A percentile compares a stretch with the other conserved stretches of the same genome.
phyloP scores from a whole-genome alignment of 2,113 vertebrate species.

The Columbina picui region DNA sequence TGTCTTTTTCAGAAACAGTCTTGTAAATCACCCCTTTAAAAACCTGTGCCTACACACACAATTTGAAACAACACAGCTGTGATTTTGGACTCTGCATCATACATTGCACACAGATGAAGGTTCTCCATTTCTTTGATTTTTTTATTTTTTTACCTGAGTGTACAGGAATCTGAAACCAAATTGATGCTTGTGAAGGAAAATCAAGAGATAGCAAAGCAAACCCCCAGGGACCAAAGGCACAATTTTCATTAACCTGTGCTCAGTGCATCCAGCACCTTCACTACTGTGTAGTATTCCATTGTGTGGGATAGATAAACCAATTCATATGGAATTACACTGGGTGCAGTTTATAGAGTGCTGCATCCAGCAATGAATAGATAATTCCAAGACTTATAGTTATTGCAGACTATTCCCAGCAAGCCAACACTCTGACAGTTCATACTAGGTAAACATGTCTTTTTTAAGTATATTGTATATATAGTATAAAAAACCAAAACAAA shows the following conservation, averaged over 20 bases:
- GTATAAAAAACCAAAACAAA: no score
- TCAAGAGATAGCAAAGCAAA: not conserved
- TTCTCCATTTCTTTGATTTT: not conserved
- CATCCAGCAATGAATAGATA: not conserved
- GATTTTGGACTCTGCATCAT: fast-evolving
- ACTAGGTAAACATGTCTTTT: not conserved
- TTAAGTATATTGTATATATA: no score
- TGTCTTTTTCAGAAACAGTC: not conserved
- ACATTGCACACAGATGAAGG: not conserved
- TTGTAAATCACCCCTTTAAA: not conserved
- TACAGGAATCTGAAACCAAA: not conserved
- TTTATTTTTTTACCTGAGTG: not conserved
- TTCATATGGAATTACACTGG: not conserved
- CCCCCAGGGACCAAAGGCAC: not conserved
- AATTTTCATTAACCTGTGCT: not conserved
- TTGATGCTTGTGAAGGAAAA: not conserved
- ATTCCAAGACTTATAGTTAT: not conserved
- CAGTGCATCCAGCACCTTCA: not conserved
- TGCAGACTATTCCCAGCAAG: not conserved
- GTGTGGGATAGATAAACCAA: not conserved
- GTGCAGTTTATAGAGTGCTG: not conserved
- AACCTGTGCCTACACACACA: fast-evolving
- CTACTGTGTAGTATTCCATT: not conserved
- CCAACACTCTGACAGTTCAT: not conserved
- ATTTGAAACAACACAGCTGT: not conserved